These are phyloP conservation scores for Pachycephala philippinensis DNA, from an alignment of 2,113 vertebrate species.

Conservation along the genomic window DNA sequence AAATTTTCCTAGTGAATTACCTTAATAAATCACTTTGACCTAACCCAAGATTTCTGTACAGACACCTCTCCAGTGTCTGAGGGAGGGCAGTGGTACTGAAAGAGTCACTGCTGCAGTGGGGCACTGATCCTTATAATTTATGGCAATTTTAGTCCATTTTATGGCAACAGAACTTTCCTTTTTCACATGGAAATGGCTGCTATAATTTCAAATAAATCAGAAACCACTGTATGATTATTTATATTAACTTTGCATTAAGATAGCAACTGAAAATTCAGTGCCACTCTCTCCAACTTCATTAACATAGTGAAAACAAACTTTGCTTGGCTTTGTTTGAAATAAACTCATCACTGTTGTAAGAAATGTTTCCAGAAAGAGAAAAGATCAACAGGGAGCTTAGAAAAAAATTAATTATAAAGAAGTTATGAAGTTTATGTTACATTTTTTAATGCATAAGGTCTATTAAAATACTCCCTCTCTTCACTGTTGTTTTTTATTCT, in stretches of 20 bases:
- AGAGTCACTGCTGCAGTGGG: neutral
- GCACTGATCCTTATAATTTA: neutral
- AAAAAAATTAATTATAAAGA: neutral
- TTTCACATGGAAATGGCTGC: neutral
- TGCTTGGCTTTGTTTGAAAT: neutral
- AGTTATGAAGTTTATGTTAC: neutral
- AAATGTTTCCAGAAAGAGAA: neutral
- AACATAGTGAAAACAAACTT: neutral
- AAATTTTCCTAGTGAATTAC: neutral
- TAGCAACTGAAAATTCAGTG: neutral
- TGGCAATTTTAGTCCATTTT: neutral
- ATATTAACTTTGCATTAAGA: neutral
- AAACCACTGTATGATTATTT: neutral
- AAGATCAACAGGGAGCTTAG: neutral
- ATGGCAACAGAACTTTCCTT: neutral
- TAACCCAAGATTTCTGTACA: neutral
- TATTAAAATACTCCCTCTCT: neutral
- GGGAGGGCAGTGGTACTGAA: neutral
- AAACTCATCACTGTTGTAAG: neutral
- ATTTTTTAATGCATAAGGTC: neutral
- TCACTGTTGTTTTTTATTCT: neutral
- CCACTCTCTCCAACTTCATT: neutral
- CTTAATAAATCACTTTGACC: neutral
- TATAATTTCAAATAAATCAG: neutral
- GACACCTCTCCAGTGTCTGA: neutral